Base-by-base conservation (phyloP, 2,888 invertebrate species). In the Smittia sp. region DNA sequence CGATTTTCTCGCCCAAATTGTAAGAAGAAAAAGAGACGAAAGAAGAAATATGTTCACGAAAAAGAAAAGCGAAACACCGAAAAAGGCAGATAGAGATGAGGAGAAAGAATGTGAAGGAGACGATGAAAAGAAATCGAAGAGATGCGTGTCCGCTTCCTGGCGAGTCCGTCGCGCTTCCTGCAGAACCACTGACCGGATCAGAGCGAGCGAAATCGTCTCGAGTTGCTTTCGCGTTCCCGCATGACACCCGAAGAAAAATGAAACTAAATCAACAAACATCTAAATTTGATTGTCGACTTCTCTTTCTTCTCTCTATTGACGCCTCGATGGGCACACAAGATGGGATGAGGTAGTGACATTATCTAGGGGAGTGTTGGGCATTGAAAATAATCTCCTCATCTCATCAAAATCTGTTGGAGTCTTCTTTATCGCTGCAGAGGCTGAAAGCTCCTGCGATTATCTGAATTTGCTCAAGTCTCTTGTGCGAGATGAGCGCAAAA, bases 1-100 rank as follows among this genome's bases (percentile, higher is more conserved):
- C 54, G 54, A 69, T 69, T 69, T 69, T 52, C 54, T 69, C 25
- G 18, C 24, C 32, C 22, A 27, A 58, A 22, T 13, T 15, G 52
- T 20, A 58, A 58, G 22, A 20, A 58, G 22, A 58, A 58, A 69
- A 54, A 63, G 1, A 24, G 15, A 13, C 20, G 7, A 20, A 15
- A 39, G 20, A 38, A 67, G 38, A 15, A 39, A 58, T 18, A 20
- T 58, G 9, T 58, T 58, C 58, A 58, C 58, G 46, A 11, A 32
- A 58, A 58, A 18, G 58, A 58, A 58, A 18, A 20, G 58, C 58
- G 15, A 46, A 46, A 46, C 46, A n/a, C 46, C 46, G 46, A 46
- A 46, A 46, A 46, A n/a, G n/a, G 3, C 32, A 32, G 32, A 32
- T 6, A 32, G 32, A 32, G 32, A 32, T 6, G 32, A 32, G 9